phyloP scores from a whole-genome alignment of 2,888 invertebrate species.

The Ophioninae sp. region DNA sequence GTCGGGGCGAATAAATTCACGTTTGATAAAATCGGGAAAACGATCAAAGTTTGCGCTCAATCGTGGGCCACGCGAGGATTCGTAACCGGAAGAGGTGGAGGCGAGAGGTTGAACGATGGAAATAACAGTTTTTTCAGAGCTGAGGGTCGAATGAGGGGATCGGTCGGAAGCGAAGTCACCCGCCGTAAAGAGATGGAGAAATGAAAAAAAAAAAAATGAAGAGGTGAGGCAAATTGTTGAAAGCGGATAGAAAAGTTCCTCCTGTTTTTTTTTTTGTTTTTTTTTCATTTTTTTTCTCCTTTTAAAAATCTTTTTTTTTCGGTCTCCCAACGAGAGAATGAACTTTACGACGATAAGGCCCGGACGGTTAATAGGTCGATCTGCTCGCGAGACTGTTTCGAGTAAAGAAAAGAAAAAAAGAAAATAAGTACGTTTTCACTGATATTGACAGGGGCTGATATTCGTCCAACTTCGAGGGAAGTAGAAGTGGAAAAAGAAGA shows the following conservation, averaged over 20 bases:
- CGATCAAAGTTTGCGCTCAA: conserved; percentile 55
- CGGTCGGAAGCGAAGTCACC: not conserved
- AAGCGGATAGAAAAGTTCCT: not conserved
- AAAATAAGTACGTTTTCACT: not conserved
- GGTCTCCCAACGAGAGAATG: not conserved
- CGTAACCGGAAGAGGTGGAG: not conserved
- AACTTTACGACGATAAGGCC: not conserved
- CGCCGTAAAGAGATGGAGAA: not conserved
- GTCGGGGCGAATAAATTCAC: conserved; percentile 53
- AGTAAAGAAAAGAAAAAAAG: not conserved
- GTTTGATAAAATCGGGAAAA: conserved; percentile 52
- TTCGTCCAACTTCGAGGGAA: not conserved
- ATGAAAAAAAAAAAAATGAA: not conserved
- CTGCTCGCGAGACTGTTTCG: not conserved
- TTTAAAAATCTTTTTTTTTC: not conserved
- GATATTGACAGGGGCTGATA: not conserved
- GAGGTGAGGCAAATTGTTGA: not conserved
- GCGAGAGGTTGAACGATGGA: not conserved
- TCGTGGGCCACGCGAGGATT: conserved; percentile 27
- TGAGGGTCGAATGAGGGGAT: not conserved
- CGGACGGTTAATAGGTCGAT: not conserved
- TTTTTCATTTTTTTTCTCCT: not conserved
- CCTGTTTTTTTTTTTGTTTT: not conserved
- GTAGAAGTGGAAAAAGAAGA: not conserved
- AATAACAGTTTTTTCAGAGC: not conserved